Conservation (phyloP, 2,797 vertebrate species). For the Myoxocephalus aenaeus region DNA sequence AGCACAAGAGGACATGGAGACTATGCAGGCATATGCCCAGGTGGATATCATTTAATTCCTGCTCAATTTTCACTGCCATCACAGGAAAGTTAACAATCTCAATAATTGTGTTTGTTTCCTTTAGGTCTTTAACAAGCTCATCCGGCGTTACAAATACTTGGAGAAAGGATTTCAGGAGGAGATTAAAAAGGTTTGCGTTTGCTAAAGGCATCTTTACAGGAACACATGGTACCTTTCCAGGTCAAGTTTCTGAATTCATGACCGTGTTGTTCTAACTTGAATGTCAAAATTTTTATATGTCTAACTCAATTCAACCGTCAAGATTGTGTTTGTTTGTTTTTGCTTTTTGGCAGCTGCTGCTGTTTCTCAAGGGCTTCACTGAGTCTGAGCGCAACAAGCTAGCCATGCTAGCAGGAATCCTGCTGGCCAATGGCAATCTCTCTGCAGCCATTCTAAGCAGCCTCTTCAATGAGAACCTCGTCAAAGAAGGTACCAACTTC, state of each 20-base stretch:
- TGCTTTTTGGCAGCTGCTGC: conserved; percentile 87
- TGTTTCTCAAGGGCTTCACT: conserved; percentile 98
- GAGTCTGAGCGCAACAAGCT: conserved; percentile 98
- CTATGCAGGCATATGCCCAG: conserved; percentile 99
- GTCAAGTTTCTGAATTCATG: not conserved
- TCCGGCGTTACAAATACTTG: conserved; percentile 98
- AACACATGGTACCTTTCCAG: not conserved
- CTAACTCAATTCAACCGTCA: conserved; percentile 9
- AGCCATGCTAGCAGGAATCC: conserved; percentile 97
- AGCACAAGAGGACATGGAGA: conserved; percentile 97
- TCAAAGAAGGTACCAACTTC: conserved; percentile 91
- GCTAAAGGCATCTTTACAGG: not conserved
- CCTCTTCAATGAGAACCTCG: conserved; percentile 97
- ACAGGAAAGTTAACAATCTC: not conserved
- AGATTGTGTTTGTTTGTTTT: conserved; percentile 33
- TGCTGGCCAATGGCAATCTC: conserved; percentile 93
- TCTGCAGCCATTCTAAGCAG: conserved; percentile 96
- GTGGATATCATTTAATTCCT: conserved; percentile 19
- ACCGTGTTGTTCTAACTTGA: not conserved
- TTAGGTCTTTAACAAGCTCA: conserved; percentile 98
- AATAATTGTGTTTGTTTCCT: not conserved
- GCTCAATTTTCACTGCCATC: not conserved
- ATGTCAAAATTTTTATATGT: not conserved
- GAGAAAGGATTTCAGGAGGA: conserved; percentile 99
- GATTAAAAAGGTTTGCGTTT: conserved; percentile 92